Evolutionary conservation across 2,113 vertebrate species (phyloP).

Genomic region (rabbit (Oryctolagus cuniculus)): DNA sequence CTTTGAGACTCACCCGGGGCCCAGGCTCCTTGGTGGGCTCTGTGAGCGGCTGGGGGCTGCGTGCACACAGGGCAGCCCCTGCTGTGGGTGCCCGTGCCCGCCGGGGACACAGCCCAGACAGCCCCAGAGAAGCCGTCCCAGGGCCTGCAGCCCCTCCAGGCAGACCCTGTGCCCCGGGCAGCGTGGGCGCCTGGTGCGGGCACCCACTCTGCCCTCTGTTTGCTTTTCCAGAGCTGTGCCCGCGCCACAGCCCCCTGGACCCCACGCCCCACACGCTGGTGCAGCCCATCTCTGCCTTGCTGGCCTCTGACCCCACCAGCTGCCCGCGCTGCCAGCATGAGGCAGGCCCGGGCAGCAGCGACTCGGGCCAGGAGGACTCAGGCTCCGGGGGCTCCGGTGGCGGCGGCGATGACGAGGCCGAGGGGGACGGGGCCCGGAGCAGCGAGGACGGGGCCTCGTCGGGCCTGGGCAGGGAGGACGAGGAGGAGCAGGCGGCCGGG

Average conservation of each 20-base stretch:
- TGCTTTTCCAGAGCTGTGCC: constrained; percentile 89
- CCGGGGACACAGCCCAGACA: background rate
- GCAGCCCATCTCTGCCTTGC: constrained; percentile 91
- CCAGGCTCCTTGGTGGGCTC: background rate
- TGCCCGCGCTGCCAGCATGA: constrained; percentile 90
- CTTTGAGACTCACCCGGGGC: background rate
- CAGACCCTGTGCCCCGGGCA: background rate
- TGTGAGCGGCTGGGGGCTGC: background rate
- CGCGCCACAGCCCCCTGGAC: constrained; percentile 88
- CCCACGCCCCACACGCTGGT: constrained; percentile 85
- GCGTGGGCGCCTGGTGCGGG: too few relatives aligned
- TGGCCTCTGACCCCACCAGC: constrained; percentile 89
- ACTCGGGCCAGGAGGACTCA: constrained; percentile 82
- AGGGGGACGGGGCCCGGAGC: constrained; percentile 71
- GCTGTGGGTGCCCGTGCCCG: fast-evolving
- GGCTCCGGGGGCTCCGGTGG: background rate
- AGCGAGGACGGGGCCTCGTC: constrained; percentile 67
- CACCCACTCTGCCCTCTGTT: background rate
- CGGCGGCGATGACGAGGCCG: background rate
- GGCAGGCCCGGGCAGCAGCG: constrained; percentile 73
- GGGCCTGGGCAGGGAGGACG: constrained; percentile 84
- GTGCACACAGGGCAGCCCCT: background rate
- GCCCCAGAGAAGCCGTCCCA: background rate
- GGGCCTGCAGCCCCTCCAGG: background rate
- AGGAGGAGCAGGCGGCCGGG: constrained; percentile 67